These are phyloP conservation scores for Drosophila bocki DNA, from an alignment of 1,140 invertebrate genomes.

Conservation along the genomic window DNA sequence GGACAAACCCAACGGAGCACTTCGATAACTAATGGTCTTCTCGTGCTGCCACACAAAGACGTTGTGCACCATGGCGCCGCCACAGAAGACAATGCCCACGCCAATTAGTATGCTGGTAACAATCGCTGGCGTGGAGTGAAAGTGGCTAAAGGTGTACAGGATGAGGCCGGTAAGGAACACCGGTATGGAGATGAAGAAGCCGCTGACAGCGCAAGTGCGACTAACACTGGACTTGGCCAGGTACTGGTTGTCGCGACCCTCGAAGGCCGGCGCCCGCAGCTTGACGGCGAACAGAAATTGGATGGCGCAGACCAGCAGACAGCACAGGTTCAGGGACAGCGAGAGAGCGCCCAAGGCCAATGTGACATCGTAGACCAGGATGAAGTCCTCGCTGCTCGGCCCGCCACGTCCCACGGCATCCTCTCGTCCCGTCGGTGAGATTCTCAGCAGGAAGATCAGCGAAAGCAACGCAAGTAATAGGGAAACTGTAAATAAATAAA, in stretches of 20 bases:
- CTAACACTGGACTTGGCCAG: conserved; percentile 95
- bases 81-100: conserved; percentile 95
- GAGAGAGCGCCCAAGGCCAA: conserved; percentile 94
- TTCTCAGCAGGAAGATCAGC: conserved; percentile 93
- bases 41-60: conserved; percentile 97
- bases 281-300: conserved; percentile 97
- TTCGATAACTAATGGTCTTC: conserved; percentile 87
- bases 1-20: conserved; percentile 72
- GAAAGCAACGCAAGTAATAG: conserved; percentile 93
- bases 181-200: conserved; percentile 97
- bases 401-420: conserved; percentile 78
- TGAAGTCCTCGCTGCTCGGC: conserved; percentile 90
- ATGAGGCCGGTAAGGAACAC: conserved; percentile 96
- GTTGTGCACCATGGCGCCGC: conserved; percentile 96
- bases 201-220: conserved; percentile 95
- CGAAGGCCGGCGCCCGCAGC: conserved; percentile 90
- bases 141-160: conserved; percentile 96
- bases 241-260: conserved; percentile 92
- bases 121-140: conserved; percentile 95
- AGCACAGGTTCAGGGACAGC: conserved; percentile 94
- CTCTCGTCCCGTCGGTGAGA: conserved; percentile 88
- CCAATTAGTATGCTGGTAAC: conserved; percentile 95
- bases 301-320: conserved; percentile 95
- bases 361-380: conserved; percentile 95
- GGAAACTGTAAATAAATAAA: conserved; percentile 86